Conservation (phyloP, 1,140 invertebrate species). For the Melipona quadrifasciata region DNA sequence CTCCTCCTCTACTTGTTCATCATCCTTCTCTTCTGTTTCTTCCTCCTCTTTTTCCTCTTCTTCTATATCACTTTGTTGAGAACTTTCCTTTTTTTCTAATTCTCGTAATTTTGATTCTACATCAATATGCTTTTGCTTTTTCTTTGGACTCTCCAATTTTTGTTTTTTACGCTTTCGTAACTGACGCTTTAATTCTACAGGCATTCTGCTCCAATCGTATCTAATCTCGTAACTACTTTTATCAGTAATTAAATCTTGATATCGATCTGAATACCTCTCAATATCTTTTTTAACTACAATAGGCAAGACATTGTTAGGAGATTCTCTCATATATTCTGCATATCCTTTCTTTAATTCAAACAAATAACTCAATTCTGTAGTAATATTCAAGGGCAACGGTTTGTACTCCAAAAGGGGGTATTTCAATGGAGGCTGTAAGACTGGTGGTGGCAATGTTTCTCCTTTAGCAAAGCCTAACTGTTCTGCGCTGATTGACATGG, state of each 20-base stretch:
- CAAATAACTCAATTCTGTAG: slow-evolving; percentile 82
- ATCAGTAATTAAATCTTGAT: slow-evolving; percentile 79
- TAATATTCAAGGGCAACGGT: slow-evolving; percentile 83
- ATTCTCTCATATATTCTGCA: slow-evolving; percentile 83
- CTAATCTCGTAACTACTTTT: slow-evolving; percentile 77
- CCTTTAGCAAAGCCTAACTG: slow-evolving; percentile 84
- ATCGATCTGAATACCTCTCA: slow-evolving; percentile 86
- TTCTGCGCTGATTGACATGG: slow-evolving; percentile 85
- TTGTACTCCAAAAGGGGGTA: slow-evolving; percentile 86
- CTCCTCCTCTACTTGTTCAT: slow-evolving; percentile 56
- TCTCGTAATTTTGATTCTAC: slow-evolving; percentile 83
- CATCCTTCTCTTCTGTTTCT: slow-evolving; percentile 81
- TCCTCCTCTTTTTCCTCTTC: slow-evolving; percentile 82
- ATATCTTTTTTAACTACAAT: slow-evolving; percentile 83
- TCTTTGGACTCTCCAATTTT: slow-evolving; percentile 36
- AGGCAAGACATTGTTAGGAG: slow-evolving; percentile 80
- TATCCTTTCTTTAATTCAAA: slow-evolving; percentile 85
- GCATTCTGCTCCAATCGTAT: slow-evolving; percentile 84
- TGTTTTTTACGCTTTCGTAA: slow-evolving; percentile 74
- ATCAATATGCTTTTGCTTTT: slow-evolving; percentile 76
- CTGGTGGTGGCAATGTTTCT: slow-evolving; percentile 84
- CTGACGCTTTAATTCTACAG: slow-evolving; percentile 81
- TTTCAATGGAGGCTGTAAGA: slow-evolving; percentile 86
- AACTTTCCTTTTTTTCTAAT: slow-evolving; percentile 83
- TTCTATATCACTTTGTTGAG: slow-evolving; percentile 77